Conservation (phyloP, 2,113 vertebrate genomes). For the Aspiorhynchus laticeps region DNA sequence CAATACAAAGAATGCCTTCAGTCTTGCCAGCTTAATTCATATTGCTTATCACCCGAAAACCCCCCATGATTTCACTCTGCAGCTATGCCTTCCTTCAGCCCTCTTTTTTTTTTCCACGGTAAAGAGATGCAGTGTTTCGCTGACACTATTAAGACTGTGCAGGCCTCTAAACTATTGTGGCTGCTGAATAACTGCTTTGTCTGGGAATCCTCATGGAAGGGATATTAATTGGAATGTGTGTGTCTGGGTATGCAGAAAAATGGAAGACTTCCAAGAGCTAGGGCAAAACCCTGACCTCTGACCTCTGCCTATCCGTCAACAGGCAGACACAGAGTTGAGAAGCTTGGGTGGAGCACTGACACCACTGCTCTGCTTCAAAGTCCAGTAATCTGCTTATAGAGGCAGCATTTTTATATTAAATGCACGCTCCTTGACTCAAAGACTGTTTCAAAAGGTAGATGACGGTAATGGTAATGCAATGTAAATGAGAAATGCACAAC, state of each 20-base stretch:
- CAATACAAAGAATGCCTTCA: slow-evolving; percentile 56
- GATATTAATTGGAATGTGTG: slow-evolving; percentile 52
- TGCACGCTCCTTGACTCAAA: background rate
- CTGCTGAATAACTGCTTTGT: slow-evolving; percentile 70
- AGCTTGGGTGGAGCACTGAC: slow-evolving; percentile 17
- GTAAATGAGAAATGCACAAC: background rate
- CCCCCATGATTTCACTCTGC: slow-evolving; percentile 59
- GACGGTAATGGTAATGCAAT: background rate
- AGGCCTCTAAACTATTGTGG: slow-evolving; percentile 39
- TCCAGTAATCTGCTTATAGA: background rate
- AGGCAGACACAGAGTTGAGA: slow-evolving; percentile 23
- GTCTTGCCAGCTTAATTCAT: slow-evolving; percentile 47
- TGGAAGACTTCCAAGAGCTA: slow-evolving; percentile 48
- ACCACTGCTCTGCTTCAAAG: background rate
- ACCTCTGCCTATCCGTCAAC: slow-evolving; percentile 38
- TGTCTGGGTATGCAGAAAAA: slow-evolving; percentile 22
- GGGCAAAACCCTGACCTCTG: slow-evolving; percentile 51
- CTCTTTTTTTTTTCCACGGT: slow-evolving; percentile 18
- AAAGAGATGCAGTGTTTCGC: slow-evolving; percentile 51
- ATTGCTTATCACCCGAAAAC: slow-evolving; percentile 48
- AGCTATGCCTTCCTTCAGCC: slow-evolving; percentile 53
- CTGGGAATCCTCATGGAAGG: slow-evolving; percentile 56
- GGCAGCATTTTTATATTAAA: background rate
- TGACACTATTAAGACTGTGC: slow-evolving; percentile 51
- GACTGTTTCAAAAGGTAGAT: background rate